Percentiles rank a stretch among this genome's conserved stretches.
phyloP scores from a whole-genome alignment of 2,797 vertebrate genomes.

The Eulemur rubriventer region DNA sequence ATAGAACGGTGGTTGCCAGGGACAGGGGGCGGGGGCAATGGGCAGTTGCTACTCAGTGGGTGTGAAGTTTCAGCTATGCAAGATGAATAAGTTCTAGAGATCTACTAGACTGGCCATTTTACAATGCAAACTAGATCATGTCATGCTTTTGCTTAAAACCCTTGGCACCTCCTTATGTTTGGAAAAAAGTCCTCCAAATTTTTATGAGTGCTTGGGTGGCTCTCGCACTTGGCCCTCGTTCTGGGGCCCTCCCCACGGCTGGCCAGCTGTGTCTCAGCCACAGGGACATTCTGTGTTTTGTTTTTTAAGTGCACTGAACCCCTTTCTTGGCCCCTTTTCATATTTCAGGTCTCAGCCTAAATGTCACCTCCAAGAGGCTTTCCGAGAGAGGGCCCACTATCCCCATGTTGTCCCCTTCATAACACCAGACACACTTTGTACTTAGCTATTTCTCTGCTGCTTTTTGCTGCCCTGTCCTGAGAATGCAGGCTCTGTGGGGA shows the following conservation, averaged over 20 bases:
- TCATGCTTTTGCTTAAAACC: background rate
- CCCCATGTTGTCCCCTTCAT: background rate
- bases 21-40: background rate
- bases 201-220: fast-evolving
- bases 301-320: background rate
- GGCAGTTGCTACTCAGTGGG: background rate
- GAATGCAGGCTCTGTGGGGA: background rate
- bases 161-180: background rate
- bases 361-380: background rate
- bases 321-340: background rate
- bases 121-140: background rate
- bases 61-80: background rate
- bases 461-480: background rate
- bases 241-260: background rate
- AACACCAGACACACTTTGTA: background rate
- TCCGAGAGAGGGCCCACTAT: fast-evolving
- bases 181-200: fast-evolving
- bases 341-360: background rate
- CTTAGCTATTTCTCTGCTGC: background rate
- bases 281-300: fast-evolving
- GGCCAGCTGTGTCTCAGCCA: background rate
- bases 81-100: background rate
- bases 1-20: background rate
- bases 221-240: fast-evolving
- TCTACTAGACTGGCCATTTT: background rate